A percentile compares a stretch with the other conserved stretches of the same genome.
Evolutionary conservation across 1,140 invertebrate species (phyloP).

Genomic region (Zaprionus africanus): DNA sequence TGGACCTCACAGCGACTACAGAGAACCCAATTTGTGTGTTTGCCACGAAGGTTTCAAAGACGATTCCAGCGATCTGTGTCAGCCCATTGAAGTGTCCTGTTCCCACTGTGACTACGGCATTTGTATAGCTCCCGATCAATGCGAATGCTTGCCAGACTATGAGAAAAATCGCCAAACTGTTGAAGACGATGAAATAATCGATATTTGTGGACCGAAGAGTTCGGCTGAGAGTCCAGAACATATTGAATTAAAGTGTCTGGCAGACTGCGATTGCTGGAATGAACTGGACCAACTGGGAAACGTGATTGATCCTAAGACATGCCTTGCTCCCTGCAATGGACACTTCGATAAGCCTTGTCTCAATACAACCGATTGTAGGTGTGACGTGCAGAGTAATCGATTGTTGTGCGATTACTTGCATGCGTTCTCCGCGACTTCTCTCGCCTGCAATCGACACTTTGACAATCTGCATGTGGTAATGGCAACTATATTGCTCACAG

Average conservation of each 20-base stretch:
- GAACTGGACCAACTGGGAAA: neutral
- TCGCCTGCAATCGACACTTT: neutral
- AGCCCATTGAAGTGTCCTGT: neutral
- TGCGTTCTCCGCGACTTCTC: neutral
- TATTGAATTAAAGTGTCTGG: neutral
- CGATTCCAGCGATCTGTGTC: neutral
- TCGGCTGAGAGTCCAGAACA: neutral
- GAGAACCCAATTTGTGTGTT: neutral
- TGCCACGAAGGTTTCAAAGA: neutral
- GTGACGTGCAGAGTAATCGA: neutral
- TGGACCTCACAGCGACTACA: neutral
- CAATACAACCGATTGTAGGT: neutral
- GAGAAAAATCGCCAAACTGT: neutral
- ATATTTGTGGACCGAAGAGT: neutral
- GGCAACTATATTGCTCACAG: neutral
- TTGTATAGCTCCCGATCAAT: neutral
- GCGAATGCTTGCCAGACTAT: neutral
- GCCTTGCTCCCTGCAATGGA: neutral
- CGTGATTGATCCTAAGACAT: neutral
- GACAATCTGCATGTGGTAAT: neutral
- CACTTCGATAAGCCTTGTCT: neutral
- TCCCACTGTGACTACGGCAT: neutral
- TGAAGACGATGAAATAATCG: neutral
- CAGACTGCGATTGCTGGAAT: neutral
- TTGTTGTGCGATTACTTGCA: conserved; percentile 1